phyloP scores from a whole-genome alignment of 2,113 vertebrate species.

The Bubo scandiacus region DNA sequence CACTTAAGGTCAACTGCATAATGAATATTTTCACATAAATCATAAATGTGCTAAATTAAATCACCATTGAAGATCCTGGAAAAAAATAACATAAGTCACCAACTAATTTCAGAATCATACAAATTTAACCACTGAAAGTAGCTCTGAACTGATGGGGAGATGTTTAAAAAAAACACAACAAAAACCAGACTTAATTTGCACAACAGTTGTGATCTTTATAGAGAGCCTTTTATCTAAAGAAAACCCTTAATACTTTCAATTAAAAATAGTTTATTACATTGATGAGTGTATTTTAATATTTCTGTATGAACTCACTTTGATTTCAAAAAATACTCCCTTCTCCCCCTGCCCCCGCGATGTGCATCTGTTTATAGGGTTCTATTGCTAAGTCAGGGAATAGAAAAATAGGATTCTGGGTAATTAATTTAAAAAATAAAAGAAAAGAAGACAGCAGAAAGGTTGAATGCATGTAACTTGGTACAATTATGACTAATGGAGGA shows the following conservation, averaged over 20 bases:
- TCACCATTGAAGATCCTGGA: not conserved
- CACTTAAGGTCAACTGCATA: not conserved
- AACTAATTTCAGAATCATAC: not conserved
- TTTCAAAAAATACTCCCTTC: not conserved
- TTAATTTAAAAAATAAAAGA: not conserved
- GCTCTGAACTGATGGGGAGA: not conserved
- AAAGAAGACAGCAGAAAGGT: not conserved
- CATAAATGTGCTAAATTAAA: not conserved
- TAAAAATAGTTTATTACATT: not conserved
- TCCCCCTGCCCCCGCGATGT: rapidly evolving
- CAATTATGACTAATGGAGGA: constrained; percentile 24
- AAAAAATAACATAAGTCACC: not conserved
- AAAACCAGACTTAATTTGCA: not conserved
- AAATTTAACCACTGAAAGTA: not conserved
- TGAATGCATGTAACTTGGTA: not conserved
- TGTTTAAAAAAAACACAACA: not conserved
- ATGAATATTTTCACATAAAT: not conserved
- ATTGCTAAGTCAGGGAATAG: not conserved
- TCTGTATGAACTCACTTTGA: not conserved
- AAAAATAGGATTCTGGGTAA: not conserved
- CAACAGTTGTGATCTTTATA: not conserved
- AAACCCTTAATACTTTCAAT: not conserved
- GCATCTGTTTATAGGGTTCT: not conserved
- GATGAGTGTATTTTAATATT: not conserved
- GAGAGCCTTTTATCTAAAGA: not conserved